These are phyloP conservation scores for Anthoscopus minutus DNA, from an alignment of 2,113 vertebrate species.

Conservation along the genomic window DNA sequence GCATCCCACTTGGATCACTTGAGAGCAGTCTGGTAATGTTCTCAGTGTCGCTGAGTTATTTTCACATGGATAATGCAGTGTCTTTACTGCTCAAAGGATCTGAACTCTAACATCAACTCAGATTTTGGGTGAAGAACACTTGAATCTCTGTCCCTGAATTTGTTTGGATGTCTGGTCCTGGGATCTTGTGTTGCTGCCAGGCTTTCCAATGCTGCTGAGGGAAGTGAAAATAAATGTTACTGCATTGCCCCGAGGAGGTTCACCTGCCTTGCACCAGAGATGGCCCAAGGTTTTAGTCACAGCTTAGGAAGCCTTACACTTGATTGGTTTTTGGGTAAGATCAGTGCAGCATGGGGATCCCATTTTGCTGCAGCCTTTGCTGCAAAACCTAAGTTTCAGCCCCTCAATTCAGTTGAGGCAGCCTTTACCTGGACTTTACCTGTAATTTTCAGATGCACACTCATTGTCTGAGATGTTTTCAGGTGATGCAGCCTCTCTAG, in stretches of 20 bases:
- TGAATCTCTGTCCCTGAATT: not conserved
- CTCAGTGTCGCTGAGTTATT: not conserved
- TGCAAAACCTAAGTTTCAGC: not conserved
- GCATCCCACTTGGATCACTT: not conserved
- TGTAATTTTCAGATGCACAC: not conserved
- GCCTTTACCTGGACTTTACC: not conserved
- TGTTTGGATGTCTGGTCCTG: not conserved
- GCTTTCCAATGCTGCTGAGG: not conserved
- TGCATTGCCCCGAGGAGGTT: not conserved
- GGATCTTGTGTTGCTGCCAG: not conserved
- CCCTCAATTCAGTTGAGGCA: not conserved
- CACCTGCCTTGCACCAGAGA: not conserved
- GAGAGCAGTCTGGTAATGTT: not conserved
- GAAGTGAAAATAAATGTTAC: not conserved
- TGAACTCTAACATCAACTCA: not conserved
- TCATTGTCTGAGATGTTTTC: not conserved
- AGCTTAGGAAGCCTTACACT: not conserved
- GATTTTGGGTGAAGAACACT: not conserved
- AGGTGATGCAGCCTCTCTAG: not conserved
- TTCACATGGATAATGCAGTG: not conserved
- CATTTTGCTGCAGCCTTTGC: not conserved
- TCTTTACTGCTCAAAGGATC: not conserved
- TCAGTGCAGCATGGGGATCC: not conserved
- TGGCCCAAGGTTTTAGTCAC: not conserved
- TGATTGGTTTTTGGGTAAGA: not conserved